A percentile compares a stretch with the other conserved stretches of the same genome.
Conservation (phyloP, 1,140 invertebrate species). For the Maconellicoccus hirsutus region DNA sequence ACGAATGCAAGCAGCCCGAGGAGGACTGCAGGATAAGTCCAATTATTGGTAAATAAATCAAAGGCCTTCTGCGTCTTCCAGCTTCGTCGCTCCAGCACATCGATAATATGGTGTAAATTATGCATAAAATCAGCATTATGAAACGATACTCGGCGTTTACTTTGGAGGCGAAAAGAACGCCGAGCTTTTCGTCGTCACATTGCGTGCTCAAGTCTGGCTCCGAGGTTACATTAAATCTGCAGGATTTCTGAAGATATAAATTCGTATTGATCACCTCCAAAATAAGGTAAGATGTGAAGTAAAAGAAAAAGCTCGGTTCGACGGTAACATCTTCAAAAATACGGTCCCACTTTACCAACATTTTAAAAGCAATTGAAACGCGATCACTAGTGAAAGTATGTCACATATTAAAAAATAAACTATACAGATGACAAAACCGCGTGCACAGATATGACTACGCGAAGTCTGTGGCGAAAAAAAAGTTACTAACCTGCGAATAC, state of each 20-base stretch:
- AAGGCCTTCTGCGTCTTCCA: slow-evolving; percentile 34
- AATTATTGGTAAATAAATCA: slow-evolving; percentile 35
- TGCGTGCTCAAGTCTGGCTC: slow-evolving; percentile 7
- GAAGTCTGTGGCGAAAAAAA: no score
- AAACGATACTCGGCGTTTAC: neutral
- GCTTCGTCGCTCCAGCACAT: slow-evolving; percentile 31
- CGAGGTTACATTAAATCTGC: neutral
- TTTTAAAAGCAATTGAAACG: no score
- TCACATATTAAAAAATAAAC: no score
- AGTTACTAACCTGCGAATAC: no score
- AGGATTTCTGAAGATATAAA: neutral
- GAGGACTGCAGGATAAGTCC: slow-evolving; percentile 26
- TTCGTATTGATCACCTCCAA: neutral
- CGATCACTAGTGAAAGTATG: no score
- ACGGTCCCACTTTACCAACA: no score
- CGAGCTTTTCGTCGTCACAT: neutral
- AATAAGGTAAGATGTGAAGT: neutral
- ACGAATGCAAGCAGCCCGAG: slow-evolving; percentile 24
- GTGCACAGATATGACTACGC: no score
- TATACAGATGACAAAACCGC: no score
- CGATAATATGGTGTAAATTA: slow-evolving; percentile 30
- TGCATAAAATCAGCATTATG: slow-evolving; percentile 23
- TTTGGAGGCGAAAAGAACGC: neutral
- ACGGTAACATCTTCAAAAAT: neutral
- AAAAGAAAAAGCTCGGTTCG: neutral